These are phyloP conservation scores for Epizoanthus stellaris DNA, from an alignment of 92 coral and sea anemone genomes.

Conservation along the genomic window DNA sequence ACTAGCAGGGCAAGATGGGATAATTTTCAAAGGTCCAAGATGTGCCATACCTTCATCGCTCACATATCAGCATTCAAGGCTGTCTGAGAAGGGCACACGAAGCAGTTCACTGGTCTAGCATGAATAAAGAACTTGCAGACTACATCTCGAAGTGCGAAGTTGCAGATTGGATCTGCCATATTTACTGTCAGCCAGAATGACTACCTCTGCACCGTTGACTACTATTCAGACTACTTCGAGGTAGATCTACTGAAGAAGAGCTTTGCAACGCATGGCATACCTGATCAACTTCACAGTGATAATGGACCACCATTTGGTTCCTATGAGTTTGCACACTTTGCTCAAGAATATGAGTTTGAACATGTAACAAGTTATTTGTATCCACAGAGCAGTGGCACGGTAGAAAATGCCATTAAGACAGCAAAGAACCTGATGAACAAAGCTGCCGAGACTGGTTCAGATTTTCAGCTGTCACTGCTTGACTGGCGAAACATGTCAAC, in stretches of 20 bases:
- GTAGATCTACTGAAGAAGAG: background rate
- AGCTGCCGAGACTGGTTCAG: too few relatives aligned
- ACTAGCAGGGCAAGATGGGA: conserved; percentile 62
- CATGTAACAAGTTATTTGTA: background rate
- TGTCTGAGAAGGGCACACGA: conserved; percentile 51
- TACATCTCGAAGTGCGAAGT: conserved; percentile 51
- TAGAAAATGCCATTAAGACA: background rate
- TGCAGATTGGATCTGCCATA: too few relatives aligned
- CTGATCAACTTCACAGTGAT: too few relatives aligned
- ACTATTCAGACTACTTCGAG: too few relatives aligned
- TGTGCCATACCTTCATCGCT: conserved; percentile 60
- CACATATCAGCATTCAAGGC: conserved; percentile 52
- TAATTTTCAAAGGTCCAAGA: background rate
- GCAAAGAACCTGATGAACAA: background rate
- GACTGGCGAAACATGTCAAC: conserved; percentile 45
- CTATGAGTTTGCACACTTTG: background rate
- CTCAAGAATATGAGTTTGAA: too few relatives aligned
- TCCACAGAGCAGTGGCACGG: background rate
- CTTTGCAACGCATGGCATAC: too few relatives aligned
- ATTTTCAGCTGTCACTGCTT: conserved; percentile 19
- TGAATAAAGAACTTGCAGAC: conserved; percentile 51
- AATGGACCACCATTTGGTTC: background rate
- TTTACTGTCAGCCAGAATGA: too few relatives aligned
- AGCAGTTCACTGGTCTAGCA: conserved; percentile 53
- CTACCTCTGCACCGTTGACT: too few relatives aligned